Evolutionary conservation across 2,888 invertebrate genomes (phyloP).

Genomic region (Priocnemis perturbator): DNA sequence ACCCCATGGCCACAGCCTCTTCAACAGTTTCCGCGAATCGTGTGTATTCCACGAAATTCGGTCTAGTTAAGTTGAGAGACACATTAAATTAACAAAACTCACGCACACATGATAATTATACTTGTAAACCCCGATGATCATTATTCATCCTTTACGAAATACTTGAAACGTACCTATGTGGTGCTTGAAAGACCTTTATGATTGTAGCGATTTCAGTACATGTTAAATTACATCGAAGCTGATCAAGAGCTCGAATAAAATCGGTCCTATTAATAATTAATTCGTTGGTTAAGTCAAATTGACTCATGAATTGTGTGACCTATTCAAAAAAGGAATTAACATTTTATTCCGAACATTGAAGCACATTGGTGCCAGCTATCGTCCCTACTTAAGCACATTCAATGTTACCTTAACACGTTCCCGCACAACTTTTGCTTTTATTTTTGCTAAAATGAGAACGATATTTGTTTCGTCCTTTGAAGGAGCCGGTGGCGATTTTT

Average conservation of each 20-base stretch:
- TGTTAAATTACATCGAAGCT: conserved; percentile 81
- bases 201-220: conserved; percentile 83
- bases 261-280: conserved; percentile 81
- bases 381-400: not conserved
- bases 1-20: conserved; percentile 80
- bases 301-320: conserved; percentile 81
- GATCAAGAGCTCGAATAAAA: conserved; percentile 84
- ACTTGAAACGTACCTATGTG: conserved; percentile 52
- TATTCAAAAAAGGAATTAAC: conserved; percentile 57
- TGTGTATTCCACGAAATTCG: conserved; percentile 77
- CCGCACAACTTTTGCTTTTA: conserved; percentile 84
- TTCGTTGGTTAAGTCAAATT: conserved; percentile 82
- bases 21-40: conserved; percentile 83
- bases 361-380: not conserved
- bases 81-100: not conserved
- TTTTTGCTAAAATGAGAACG: conserved; percentile 83
- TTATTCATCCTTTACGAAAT: no score
- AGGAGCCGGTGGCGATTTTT: conserved; percentile 63
- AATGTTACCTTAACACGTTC: conserved; percentile 77
- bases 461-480: conserved; percentile 80
- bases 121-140: no score
- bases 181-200: conserved; percentile 80
- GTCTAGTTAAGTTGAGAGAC: no score
- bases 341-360: not conserved
- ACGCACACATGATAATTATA: no score